A percentile compares a stretch with the other conserved stretches of the same genome.
Evolutionary conservation across 2,113 vertebrate species (phyloP).

Genomic region (Megatriorchis doriae): DNA sequence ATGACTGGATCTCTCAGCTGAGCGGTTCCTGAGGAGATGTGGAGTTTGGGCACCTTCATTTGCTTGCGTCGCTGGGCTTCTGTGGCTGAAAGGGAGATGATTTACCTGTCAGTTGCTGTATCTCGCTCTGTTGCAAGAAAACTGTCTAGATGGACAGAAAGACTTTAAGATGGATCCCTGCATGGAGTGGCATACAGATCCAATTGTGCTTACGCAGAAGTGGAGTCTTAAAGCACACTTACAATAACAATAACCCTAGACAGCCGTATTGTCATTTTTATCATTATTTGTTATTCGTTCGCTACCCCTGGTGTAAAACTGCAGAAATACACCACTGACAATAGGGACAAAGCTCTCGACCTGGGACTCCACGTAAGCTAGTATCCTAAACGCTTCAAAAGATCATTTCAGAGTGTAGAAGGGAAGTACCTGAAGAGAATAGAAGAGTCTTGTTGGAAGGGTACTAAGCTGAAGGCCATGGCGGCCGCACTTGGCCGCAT

Average conservation of each 20-base stretch:
- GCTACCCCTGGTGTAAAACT: background rate
- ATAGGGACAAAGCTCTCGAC: background rate
- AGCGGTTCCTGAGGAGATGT: background rate
- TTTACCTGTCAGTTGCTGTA: slow-evolving; percentile 15
- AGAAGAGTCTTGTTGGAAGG: background rate
- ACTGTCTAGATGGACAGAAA: background rate
- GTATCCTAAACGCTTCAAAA: background rate
- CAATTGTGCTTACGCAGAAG: background rate
- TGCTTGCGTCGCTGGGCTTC: background rate
- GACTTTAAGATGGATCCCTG: background rate
- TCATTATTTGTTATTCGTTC: background rate
- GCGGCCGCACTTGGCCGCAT: background rate
- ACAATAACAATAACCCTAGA: background rate
- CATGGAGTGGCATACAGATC: background rate
- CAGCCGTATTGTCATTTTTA: accelerated
- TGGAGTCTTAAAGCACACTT: background rate
- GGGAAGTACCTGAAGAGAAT: background rate
- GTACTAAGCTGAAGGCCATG: background rate
- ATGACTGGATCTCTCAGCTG: background rate
- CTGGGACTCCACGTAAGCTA: background rate
- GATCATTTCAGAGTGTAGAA: background rate
- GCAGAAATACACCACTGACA: background rate
- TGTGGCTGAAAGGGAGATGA: background rate
- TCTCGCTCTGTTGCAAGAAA: background rate
- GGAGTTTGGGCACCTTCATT: slow-evolving; percentile 8